Evolutionary conservation across 2,113 vertebrate genomes (phyloP).

Genomic region (Synchiropus splendidus): DNA sequence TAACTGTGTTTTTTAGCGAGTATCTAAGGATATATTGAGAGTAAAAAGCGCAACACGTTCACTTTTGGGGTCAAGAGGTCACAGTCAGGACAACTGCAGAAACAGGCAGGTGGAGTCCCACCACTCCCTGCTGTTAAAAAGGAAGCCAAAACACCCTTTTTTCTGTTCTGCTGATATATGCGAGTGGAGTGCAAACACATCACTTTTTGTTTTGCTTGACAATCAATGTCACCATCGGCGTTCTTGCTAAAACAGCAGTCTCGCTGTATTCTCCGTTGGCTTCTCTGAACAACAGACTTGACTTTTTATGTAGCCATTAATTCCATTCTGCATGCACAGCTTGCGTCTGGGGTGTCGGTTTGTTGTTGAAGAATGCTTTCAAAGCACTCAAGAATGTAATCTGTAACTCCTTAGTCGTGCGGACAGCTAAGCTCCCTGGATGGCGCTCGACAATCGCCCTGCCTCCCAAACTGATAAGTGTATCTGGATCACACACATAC

Average conservation of each 20-base stretch:
- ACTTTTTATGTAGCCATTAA: slow-evolving; percentile 35
- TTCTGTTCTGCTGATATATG: slow-evolving; percentile 1
- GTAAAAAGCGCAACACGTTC: no score
- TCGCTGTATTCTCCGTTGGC: slow-evolving; percentile 12
- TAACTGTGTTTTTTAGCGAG: no score
- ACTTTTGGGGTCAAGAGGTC: slow-evolving; percentile 7
- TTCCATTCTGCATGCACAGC: slow-evolving; percentile 41
- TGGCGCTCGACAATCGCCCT: slow-evolving; percentile 45
- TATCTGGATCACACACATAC: slow-evolving; percentile 47
- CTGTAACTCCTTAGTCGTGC: slow-evolving; percentile 57
- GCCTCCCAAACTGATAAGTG: slow-evolving; percentile 58
- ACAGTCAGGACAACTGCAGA: slow-evolving; percentile 53
- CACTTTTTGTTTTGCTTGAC: background rate
- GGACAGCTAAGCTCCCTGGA: slow-evolving; percentile 52
- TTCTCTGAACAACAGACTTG: slow-evolving; percentile 31
- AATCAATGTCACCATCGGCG: background rate
- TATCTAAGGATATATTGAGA: no score
- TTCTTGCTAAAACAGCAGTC: slow-evolving; percentile 4
- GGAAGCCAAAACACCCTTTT: slow-evolving; percentile 25
- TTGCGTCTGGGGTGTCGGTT: slow-evolving; percentile 46
- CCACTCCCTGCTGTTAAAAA: slow-evolving; percentile 23
- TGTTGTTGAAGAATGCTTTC: slow-evolving; percentile 56
- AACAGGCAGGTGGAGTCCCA: slow-evolving; percentile 58
- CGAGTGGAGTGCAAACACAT: no score
- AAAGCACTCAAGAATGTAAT: slow-evolving; percentile 55